Conservation (phyloP, 2,797 vertebrate genomes). For the Nyctibius grandis region DNA sequence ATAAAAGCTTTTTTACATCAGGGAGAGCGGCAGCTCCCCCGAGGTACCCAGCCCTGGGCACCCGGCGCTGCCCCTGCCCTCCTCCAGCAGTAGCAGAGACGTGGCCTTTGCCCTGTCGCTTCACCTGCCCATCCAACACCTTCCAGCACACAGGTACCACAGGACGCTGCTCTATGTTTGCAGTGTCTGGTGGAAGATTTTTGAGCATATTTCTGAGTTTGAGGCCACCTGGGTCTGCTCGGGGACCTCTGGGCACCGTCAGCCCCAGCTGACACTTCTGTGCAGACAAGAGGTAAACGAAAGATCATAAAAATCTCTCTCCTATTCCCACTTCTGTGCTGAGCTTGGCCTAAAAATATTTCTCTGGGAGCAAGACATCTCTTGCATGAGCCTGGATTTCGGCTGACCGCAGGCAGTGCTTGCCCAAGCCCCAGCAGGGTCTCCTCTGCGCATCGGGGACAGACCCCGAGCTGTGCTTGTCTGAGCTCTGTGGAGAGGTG, state of each 20-base stretch:
- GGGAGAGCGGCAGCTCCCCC: not conserved
- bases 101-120: not conserved
- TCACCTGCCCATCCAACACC: rapidly evolving
- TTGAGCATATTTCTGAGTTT: not conserved
- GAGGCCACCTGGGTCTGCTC: not conserved
- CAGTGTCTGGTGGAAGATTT: not conserved
- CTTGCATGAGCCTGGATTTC: not conserved
- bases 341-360: not conserved
- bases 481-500: not conserved
- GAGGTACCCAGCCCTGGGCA: not conserved
- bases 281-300: not conserved
- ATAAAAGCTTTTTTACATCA: not conserved
- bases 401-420: not conserved
- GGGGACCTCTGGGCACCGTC: not conserved
- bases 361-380: not conserved
- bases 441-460: rapidly evolving
- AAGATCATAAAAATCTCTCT: not conserved
- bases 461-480: not conserved
- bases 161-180: no score
- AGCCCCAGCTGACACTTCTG: not conserved
- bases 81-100: not conserved
- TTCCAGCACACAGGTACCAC: not conserved
- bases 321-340: not conserved
- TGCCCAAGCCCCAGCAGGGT: no score
- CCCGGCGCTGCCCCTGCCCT: rapidly evolving